Conservation (phyloP, 2,113 vertebrate genomes). For the Uria lomvia region DNA sequence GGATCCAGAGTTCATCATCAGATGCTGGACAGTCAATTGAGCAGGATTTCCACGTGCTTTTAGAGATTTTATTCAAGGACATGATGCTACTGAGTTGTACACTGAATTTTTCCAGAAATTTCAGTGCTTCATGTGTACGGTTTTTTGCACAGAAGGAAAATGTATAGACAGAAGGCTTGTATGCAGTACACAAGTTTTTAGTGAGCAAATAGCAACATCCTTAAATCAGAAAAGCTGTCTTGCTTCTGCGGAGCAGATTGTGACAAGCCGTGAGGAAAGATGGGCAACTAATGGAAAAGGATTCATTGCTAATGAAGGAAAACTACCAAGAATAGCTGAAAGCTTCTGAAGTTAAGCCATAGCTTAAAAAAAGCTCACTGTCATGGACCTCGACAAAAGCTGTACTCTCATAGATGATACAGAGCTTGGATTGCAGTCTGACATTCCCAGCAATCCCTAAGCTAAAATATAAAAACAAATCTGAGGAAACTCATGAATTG, state of each 20-base stretch:
- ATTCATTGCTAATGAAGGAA: not conserved
- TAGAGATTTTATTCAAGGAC: not conserved
- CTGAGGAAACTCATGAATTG: not conserved
- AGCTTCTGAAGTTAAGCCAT: not conserved
- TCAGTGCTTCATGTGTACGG: accelerated
- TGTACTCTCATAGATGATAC: not conserved
- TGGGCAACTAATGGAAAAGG: not conserved
- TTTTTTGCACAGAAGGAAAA: not conserved
- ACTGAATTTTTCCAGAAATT: not conserved
- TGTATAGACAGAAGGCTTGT: not conserved
- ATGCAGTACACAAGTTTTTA: not conserved
- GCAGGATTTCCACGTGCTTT: not conserved
- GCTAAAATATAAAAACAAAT: not conserved
- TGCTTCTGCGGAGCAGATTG: not conserved
- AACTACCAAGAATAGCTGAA: not conserved
- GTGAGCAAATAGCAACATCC: not conserved
- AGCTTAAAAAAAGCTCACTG: not conserved
- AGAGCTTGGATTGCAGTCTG: not conserved
- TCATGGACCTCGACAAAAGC: not conserved
- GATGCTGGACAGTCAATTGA: not conserved
- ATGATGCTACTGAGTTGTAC: not conserved
- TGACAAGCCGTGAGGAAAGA: not conserved
- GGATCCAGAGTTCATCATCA: not conserved
- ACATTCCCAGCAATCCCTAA: not conserved
- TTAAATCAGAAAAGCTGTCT: not conserved